phyloP scores from a whole-genome alignment of 2,113 vertebrate species.

The Anguilla rostrata region DNA sequence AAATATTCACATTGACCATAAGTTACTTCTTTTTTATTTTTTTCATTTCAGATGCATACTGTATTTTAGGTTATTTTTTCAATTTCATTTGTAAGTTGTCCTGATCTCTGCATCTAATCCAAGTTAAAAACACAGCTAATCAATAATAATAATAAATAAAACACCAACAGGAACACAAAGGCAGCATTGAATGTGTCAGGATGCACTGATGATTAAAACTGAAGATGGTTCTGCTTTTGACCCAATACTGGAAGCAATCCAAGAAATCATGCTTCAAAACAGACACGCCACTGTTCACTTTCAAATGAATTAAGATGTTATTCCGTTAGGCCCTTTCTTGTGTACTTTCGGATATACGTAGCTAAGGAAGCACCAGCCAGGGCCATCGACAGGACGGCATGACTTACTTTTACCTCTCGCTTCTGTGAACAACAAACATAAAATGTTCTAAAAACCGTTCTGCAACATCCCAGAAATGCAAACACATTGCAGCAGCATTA shows the following conservation, averaged over 20 bases:
- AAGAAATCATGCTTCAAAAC: constrained; percentile 67
- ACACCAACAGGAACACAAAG: neutral
- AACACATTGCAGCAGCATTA: constrained; percentile 34
- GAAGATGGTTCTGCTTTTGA: constrained; percentile 63
- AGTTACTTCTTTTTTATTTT: no score
- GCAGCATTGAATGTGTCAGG: neutral
- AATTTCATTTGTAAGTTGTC: neutral
- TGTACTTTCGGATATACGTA: constrained; percentile 28
- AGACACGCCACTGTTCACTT: constrained; percentile 69
- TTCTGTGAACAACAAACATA: constrained; percentile 40
- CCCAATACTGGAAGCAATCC: constrained; percentile 62
- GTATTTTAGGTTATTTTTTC: no score
- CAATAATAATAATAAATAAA: neutral
- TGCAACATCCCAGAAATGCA: constrained; percentile 43
- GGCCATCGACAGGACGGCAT: constrained; percentile 11
- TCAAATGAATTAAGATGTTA: constrained; percentile 70
- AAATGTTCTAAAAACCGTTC: constrained; percentile 35
- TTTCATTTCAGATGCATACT: no score
- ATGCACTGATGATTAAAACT: constrained; percentile 1
- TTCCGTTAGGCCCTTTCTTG: constrained; percentile 39
- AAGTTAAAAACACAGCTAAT: neutral
- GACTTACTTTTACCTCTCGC: constrained; percentile 21
- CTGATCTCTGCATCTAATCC: neutral
- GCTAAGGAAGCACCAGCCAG: neutral
- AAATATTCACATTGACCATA: no score